A percentile compares a stretch with the other conserved stretches of the same genome.
Evolutionary conservation across 2,113 vertebrate genomes (phyloP).

Genomic region (Cisticola juncidis): DNA sequence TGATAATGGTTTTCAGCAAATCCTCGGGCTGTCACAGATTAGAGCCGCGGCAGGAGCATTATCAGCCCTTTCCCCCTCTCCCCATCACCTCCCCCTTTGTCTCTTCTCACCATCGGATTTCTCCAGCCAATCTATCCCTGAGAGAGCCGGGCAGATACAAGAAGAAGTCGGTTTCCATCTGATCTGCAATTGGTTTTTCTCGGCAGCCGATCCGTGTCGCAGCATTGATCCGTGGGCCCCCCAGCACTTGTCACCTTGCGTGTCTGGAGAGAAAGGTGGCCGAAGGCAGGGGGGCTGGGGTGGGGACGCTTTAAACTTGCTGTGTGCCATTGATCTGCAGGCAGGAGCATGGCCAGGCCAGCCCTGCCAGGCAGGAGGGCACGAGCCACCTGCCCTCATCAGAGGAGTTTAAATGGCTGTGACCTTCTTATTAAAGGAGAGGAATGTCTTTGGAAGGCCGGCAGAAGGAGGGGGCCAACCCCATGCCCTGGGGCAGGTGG

Average conservation of each 20-base stretch:
- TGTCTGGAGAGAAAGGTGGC: constrained; percentile 49
- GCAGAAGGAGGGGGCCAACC: background rate
- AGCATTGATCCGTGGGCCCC: constrained; percentile 74
- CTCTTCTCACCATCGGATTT: constrained; percentile 86
- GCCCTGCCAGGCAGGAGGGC: background rate
- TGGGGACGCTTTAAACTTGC: constrained; percentile 63
- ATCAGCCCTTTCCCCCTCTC: constrained; percentile 78
- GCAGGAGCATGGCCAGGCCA: constrained; percentile 26
- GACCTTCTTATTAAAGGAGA: constrained; percentile 40
- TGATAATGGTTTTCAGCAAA: constrained; percentile 97
- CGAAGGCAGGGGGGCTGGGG: background rate
- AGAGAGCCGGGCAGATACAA: constrained; percentile 83
- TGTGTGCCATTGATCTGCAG: constrained; percentile 66
- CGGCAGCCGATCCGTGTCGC: constrained; percentile 78
- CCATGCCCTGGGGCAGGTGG: accelerated
- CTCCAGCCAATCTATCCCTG: constrained; percentile 88
- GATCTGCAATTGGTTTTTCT: constrained; percentile 87
- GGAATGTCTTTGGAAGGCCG: background rate
- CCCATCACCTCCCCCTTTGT: constrained; percentile 71
- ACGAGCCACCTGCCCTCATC: constrained; percentile 5
- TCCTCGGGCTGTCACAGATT: constrained; percentile 93
- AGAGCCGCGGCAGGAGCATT: constrained; percentile 81
- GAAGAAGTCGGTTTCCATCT: constrained; percentile 92
- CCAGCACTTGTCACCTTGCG: constrained; percentile 75
- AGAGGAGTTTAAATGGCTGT: constrained; percentile 40